Evolutionary conservation across 2,888 invertebrate species (phyloP), one percentile per base, ranked within the genome.

Genomic region (Orchestes rusci): DNA sequence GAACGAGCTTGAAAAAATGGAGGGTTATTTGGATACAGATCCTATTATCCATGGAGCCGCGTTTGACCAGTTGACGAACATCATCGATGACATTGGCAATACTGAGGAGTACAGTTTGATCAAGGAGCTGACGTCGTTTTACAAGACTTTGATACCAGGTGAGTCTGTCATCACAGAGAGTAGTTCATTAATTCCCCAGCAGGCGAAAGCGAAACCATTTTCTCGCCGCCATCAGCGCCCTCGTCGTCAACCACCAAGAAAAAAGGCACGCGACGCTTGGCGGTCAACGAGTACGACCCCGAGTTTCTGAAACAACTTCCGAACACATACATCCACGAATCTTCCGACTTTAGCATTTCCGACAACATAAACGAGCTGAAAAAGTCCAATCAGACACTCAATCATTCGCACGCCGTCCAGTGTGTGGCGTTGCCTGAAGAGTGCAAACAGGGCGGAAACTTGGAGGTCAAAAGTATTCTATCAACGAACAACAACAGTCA

Each of bases 401-500:
- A 68, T 52, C 69, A 69, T 47, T 66, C 67, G 1, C 59, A 66
- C 32, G 76, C 78, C 0, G 71, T 79, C 17, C 79, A 79, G 59
- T 78, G 78, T 57, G 61, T 79, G 16, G 66, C 68, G 55, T 66
- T 80, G 52, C 78, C 78, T 10, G 55, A 70, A 3, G 68, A 67
- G 41, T 65, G 76, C 47, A 71, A 70, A 48, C 63, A 72, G 15
- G 65, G 66, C 41, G 70, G 71, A 30, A 71, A 75, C 56, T 39
- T 51, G 33, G 48, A 48, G 27, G 41, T 82, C 12, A 74, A 76
- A 1, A 79, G 80, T 56, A 73, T 87, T 31, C 60, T 82, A 45
- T 81, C 84, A 1, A 82, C 82, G 1, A 75, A 77, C 50, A 83
- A 84, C 60, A 79, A 80, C 50, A 74, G 74, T 48, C 80, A 82